Conservation (phyloP, 2,113 vertebrate species). For the Passer montanus region DNA sequence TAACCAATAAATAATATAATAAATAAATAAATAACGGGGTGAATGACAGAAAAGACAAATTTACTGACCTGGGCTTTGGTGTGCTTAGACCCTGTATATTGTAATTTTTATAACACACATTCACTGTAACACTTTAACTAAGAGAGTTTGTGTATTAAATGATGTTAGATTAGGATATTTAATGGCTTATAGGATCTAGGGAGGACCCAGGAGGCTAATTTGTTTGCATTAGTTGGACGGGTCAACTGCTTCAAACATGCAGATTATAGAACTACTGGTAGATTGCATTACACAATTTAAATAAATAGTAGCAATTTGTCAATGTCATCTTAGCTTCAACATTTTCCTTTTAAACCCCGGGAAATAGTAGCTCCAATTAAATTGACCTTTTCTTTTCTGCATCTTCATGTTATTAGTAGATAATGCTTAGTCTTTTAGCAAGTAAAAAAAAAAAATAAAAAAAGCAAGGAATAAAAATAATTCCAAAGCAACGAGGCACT, state of each 20-base stretch:
- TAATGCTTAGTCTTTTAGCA: conserved; percentile 62
- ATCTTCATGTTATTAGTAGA: conserved; percentile 77
- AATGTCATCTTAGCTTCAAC: conserved; percentile 88
- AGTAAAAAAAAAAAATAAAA: background rate
- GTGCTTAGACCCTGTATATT: background rate
- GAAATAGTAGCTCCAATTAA: conserved; percentile 89
- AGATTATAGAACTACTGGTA: conserved; percentile 86
- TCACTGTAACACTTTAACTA: conserved; percentile 16
- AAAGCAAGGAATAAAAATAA: background rate
- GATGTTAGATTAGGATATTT: conserved; percentile 66
- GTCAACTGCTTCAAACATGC: conserved; percentile 87
- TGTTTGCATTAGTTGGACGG: conserved; percentile 86
- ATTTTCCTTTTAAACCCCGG: conserved; percentile 84
- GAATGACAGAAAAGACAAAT: background rate
- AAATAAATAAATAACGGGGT: background rate
- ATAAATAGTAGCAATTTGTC: conserved; percentile 98
- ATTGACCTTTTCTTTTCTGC: conserved; percentile 82
- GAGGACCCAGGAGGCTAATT: conserved; percentile 80
- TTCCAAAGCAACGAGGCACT: background rate
- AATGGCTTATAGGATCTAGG: conserved; percentile 67
- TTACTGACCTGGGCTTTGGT: background rate
- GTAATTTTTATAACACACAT: conserved; percentile 56
- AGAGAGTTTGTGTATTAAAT: conserved; percentile 67
- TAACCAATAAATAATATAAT: background rate
- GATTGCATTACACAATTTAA: conserved; percentile 94